Percentiles rank a stretch among this genome's conserved stretches.
Conservation (phyloP, 2,113 vertebrate genomes). For the Pollachius pollachius region DNA sequence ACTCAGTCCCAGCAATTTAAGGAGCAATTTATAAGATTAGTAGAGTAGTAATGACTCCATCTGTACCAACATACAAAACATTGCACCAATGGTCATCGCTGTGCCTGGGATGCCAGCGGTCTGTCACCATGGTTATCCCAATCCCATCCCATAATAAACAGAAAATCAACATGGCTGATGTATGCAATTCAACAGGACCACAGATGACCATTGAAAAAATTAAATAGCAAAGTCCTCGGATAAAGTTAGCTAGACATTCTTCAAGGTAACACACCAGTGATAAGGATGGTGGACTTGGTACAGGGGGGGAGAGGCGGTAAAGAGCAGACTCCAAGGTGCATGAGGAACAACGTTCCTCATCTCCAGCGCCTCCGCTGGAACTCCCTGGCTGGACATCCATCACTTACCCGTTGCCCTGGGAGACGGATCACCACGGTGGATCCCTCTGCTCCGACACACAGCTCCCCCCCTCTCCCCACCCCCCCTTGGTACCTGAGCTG, state of each 20-base stretch:
- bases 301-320: too few relatives aligned
- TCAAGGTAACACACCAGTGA: too few relatives aligned
- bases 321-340: too few relatives aligned
- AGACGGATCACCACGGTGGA: too few relatives aligned
- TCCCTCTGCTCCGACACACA: too few relatives aligned
- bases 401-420: too few relatives aligned
- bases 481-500: too few relatives aligned
- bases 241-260: background rate
- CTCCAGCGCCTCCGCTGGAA: too few relatives aligned
- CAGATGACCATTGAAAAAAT: conserved; percentile 15
- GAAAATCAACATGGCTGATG: conserved; percentile 12
- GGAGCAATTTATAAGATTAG: background rate
- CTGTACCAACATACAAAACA: conserved; percentile 34
- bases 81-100: conserved; percentile 39
- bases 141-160: background rate
- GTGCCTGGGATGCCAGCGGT: conserved; percentile 33
- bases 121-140: conserved; percentile 1
- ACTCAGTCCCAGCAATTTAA: background rate
- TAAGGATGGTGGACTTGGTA: too few relatives aligned
- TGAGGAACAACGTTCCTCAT: too few relatives aligned
- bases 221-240: background rate
- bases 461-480: too few relatives aligned
- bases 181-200: conserved; percentile 31
- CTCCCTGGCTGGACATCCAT: too few relatives aligned
- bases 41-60: conserved; percentile 5